These are phyloP conservation scores for zebrafish (Danio rerio) DNA, from an alignment of 2,113 vertebrate species.

Conservation along the genomic window GRCz12tu NC_133182.1:75422001-75422500, in stretches of 20 bases:
- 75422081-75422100: constrained; percentile 2
- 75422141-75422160: neutral
- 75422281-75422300: constrained; percentile 23
- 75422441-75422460: constrained; percentile 35
- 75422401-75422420: constrained; percentile 35
- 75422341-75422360: constrained; percentile 58
- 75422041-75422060: no score
- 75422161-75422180: neutral
- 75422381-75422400: constrained; percentile 74
- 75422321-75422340: constrained; percentile 70
- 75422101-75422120: neutral
- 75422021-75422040: no score
- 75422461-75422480: constrained; percentile 32
- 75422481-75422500: neutral
- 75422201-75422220: neutral
- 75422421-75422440: constrained; percentile 29
- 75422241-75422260: neutral
- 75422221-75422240: neutral
- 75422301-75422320: constrained; percentile 58
- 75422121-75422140: neutral
- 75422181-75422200: neutral
- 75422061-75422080: neutral
- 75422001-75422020: no score
- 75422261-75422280: constrained; percentile 25
- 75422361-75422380: constrained; percentile 72